Percentiles rank a stretch among this genome's conserved stretches.
These are phyloP conservation scores for Ochropacha duplaris DNA, from an alignment of 2,888 invertebrate species.

Conservation along the genomic window DNA sequence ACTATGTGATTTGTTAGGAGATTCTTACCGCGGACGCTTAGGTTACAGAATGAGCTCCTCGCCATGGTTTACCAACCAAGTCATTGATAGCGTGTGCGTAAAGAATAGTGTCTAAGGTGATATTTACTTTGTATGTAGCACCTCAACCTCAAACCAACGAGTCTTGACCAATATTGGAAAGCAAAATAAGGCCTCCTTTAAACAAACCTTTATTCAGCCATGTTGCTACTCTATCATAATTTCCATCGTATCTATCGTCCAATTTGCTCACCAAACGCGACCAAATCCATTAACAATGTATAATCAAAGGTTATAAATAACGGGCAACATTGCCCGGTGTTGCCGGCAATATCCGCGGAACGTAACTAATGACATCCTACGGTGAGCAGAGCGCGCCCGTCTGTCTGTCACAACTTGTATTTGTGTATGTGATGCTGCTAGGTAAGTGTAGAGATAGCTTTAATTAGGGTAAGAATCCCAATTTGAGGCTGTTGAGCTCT, in stretches of 20 bases:
- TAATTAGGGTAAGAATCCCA: not conserved
- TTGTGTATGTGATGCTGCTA: constrained; percentile 29
- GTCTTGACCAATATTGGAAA: no score
- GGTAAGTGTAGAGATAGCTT: constrained; percentile 27
- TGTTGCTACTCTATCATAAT: not conserved
- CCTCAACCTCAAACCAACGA: no score
- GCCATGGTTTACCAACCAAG: no score
- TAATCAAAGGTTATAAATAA: constrained; percentile 44
- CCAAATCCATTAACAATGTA: constrained; percentile 14
- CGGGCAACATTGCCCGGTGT: constrained; percentile 9
- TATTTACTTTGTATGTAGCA: no score
- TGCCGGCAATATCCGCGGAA: constrained; percentile 21
- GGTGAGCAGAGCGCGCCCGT: constrained; percentile 39
- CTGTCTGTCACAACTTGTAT: constrained; percentile 57
- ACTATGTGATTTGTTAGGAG: no score
- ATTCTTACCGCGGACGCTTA: no score
- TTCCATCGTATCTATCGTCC: not conserved
- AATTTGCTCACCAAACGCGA: not conserved
- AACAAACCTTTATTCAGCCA: not conserved
- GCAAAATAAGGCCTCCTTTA: not conserved
- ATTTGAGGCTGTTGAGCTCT: not conserved
- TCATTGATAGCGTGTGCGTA: no score
- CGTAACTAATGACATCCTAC: constrained; percentile 67
- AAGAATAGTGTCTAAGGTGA: no score
- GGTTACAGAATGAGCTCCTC: no score